phyloP scores from a whole-genome alignment of 2,113 vertebrate genomes.

The Salvelinus sp. region DNA sequence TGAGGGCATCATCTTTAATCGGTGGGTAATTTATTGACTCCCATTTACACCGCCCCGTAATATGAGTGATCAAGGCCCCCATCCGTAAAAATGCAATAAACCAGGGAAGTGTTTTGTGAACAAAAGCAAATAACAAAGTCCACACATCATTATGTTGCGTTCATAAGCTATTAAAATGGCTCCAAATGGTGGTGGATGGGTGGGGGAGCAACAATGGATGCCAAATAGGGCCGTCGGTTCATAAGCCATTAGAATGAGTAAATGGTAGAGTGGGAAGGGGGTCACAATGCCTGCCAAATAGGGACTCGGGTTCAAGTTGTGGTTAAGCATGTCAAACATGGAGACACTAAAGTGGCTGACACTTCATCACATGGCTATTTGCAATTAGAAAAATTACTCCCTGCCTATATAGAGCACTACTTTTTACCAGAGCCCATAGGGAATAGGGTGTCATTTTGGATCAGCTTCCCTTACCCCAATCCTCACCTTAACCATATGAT shows the following conservation, averaged over 20 bases:
- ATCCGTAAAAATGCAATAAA: slow-evolving; percentile 73
- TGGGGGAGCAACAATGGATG: slow-evolving; percentile 24
- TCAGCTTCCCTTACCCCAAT: too few species aligned
- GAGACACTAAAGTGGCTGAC: neutral
- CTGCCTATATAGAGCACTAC: too few species aligned
- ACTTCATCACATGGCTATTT: slow-evolving; percentile 28
- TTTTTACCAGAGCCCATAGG: too few species aligned
- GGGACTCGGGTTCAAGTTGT: slow-evolving; percentile 39
- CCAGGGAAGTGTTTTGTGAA: slow-evolving; percentile 72
- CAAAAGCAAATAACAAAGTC: slow-evolving; percentile 71
- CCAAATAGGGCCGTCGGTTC: slow-evolving; percentile 31
- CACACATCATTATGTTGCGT: slow-evolving; percentile 67
- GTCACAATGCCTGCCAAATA: slow-evolving; percentile 12
- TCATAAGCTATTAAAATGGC: slow-evolving; percentile 66
- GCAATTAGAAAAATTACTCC: neutral
- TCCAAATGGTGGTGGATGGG: slow-evolving; percentile 44
- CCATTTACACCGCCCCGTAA: slow-evolving; percentile 70
- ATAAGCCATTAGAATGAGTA: slow-evolving; percentile 64
- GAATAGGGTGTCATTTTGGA: too few species aligned
- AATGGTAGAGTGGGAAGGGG: slow-evolving; percentile 47
- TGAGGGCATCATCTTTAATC: slow-evolving; percentile 71
- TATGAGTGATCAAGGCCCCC: slow-evolving; percentile 71
- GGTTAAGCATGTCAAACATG: slow-evolving; percentile 42
- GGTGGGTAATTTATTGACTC: slow-evolving; percentile 73
- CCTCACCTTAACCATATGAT: too few species aligned